Evolutionary conservation across 2,797 vertebrate genomes (phyloP).

Genomic region (Mormyrops boulengeri): DNA sequence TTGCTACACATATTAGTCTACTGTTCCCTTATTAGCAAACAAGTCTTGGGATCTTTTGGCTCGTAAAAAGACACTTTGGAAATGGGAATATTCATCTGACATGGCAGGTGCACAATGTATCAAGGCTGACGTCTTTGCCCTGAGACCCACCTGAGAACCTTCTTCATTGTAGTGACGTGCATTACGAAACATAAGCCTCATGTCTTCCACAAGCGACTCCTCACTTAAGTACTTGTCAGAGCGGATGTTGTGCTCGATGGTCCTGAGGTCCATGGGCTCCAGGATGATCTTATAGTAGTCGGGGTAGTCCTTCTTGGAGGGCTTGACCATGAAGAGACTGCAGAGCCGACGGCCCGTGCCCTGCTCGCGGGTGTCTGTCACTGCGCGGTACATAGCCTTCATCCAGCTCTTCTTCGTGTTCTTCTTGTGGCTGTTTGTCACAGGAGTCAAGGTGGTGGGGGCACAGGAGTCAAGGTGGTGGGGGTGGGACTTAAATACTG

Average conservation of each 20-base stretch:
- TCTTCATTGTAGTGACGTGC: constrained; percentile 97
- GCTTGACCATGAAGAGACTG: constrained; percentile 95
- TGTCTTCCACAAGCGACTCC: constrained; percentile 87
- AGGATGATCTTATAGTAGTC: constrained; percentile 98
- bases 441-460: background rate
- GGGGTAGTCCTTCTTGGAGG: constrained; percentile 97
- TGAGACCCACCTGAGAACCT: constrained; percentile 77
- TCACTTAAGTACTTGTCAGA: constrained; percentile 85
- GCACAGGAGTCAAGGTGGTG: background rate
- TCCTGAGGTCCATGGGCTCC: constrained; percentile 95
- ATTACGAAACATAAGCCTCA: constrained; percentile 97
- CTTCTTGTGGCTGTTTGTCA: constrained; percentile 76
- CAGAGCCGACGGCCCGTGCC: constrained; percentile 81
- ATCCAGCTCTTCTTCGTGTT: constrained; percentile 89
- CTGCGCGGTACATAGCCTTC: constrained; percentile 81
- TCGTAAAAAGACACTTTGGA: background rate
- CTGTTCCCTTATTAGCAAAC: background rate
- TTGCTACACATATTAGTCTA: background rate
- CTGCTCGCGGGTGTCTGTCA: constrained; percentile 82
- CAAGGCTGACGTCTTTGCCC: background rate
- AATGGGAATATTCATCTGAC: background rate
- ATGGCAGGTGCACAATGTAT: background rate
- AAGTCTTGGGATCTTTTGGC: background rate
- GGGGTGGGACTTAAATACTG: background rate
- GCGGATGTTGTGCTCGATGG: constrained; percentile 91